These are phyloP conservation scores for Lanistes nyassanus DNA, from an alignment of 1,140 invertebrate species.

Conservation along the genomic window DNA sequence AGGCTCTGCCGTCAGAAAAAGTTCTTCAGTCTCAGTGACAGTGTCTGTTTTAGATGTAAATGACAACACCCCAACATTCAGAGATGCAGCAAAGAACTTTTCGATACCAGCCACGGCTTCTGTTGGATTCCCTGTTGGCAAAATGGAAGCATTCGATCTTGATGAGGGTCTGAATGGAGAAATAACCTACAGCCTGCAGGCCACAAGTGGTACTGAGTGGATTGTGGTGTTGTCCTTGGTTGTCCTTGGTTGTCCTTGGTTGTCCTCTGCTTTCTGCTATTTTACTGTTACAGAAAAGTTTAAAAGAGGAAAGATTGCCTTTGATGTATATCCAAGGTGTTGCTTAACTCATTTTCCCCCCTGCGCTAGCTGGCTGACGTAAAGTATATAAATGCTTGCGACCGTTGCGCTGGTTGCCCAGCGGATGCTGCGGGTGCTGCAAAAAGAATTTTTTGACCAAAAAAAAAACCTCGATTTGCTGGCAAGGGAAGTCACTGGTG, in stretches of 20 bases:
- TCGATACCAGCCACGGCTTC: slow-evolving; percentile 43
- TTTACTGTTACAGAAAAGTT: too few species aligned
- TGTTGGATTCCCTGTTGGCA: slow-evolving; percentile 28
- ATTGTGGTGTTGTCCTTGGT: neutral
- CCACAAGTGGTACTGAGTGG: neutral
- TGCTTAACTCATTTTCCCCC: too few species aligned
- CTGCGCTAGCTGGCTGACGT: too few species aligned
- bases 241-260: neutral
- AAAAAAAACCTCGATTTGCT: too few species aligned
- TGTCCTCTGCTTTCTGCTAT: neutral
- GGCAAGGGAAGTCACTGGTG: too few species aligned
- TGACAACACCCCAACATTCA: slow-evolving; percentile 45
- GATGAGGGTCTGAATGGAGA: slow-evolving; percentile 43
- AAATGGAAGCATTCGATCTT: slow-evolving; percentile 38
- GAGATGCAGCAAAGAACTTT: slow-evolving; percentile 21
- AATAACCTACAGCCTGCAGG: slow-evolving; percentile 32
- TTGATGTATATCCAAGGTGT: too few species aligned
- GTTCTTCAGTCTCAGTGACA: slow-evolving; percentile 22
- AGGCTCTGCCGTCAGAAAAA: neutral
- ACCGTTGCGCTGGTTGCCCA: too few species aligned
- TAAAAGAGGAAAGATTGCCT: too few species aligned
- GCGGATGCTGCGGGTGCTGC: too few species aligned
- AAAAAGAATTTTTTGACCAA: too few species aligned
- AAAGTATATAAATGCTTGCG: too few species aligned
- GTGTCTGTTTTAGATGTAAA: slow-evolving; percentile 44